These are phyloP conservation scores for Varroa destructor DNA, from an alignment of 1,140 invertebrate genomes.

Conservation along the genomic window DNA sequence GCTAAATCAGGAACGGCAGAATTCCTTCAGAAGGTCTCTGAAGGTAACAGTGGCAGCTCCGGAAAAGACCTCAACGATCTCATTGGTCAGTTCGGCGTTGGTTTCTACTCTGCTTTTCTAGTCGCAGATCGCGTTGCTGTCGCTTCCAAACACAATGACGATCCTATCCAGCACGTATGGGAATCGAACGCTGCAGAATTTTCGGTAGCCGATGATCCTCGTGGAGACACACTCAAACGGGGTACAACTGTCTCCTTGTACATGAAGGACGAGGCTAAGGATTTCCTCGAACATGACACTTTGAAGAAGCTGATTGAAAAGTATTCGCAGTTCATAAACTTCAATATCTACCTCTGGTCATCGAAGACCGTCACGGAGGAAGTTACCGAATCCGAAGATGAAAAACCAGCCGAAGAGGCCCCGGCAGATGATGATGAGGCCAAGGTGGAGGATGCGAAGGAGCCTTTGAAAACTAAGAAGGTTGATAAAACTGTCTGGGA, in stretches of 20 bases:
- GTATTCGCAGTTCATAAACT: conserved; percentile 99
- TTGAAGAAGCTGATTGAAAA: conserved; percentile 82
- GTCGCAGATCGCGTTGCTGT: conserved; percentile 77
- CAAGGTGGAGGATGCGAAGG: conserved; percentile 53
- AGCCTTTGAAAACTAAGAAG: conserved; percentile 76
- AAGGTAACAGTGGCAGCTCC: conserved; percentile 42
- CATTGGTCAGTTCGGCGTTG: conserved; percentile 90
- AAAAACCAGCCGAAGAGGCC: conserved; percentile 45
- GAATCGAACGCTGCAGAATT: conserved; percentile 66
- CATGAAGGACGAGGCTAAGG: conserved; percentile 89
- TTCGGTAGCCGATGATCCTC: conserved; percentile 78
- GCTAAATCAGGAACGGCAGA: conserved; percentile 98
- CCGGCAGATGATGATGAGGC: conserved; percentile 52
- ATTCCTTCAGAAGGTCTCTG: conserved; percentile 86
- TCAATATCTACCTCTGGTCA: conserved; percentile 91
- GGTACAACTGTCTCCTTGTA: conserved; percentile 72
- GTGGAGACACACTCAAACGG: conserved; percentile 73
- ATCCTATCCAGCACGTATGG: conserved; percentile 87
- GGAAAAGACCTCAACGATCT: conserved; percentile 63
- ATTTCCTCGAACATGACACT: conserved; percentile 84
- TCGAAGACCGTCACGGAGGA: conserved; percentile 70
- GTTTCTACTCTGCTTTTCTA: conserved; percentile 93
- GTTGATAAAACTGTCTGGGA: conserved; percentile 95
- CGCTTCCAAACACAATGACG: conserved; percentile 87
- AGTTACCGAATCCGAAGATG: conserved; percentile 45